Evolutionary conservation across 64 coral and sea anemone species (phyloP).

Genomic region (Hydrozoanthus tunicans): DNA sequence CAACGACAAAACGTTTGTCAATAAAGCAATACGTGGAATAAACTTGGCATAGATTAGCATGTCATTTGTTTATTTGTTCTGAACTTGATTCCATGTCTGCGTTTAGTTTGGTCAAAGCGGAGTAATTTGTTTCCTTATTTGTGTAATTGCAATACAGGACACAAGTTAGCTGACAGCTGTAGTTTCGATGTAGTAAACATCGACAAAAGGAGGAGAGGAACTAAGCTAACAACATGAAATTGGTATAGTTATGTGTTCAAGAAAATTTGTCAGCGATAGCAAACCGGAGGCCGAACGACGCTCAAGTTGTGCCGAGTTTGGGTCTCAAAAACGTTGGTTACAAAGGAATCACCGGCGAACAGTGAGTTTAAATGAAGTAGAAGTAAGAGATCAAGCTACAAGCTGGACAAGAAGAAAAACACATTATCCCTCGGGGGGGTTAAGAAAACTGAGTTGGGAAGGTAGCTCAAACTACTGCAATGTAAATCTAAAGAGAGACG

Average conservation of each 20-base stretch:
- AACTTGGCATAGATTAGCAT: too few species aligned
- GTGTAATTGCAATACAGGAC: background rate
- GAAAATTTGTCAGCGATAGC: background rate
- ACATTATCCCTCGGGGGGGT: background rate
- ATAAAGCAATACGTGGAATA: too few species aligned
- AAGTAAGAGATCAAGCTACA: background rate
- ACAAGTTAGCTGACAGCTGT: background rate
- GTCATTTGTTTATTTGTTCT: too few species aligned
- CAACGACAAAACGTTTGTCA: too few species aligned
- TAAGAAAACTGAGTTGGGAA: background rate
- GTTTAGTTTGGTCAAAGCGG: background rate
- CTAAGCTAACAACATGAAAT: background rate
- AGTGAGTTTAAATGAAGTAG: background rate
- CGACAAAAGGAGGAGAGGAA: background rate
- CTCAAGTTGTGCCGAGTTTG: background rate
- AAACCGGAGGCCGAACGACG: background rate
- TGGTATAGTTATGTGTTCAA: background rate
- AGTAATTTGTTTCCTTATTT: background rate
- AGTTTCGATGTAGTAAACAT: background rate
- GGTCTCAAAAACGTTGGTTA: background rate
- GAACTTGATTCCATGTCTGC: background rate
- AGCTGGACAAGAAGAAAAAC: background rate
- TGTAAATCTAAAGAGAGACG: background rate
- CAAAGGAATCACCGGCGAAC: background rate
- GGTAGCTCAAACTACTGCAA: background rate